Percentiles rank a stretch among this genome's conserved stretches.
Conservation (phyloP, 2,113 vertebrate species). For the Bubo scandiacus region DNA sequence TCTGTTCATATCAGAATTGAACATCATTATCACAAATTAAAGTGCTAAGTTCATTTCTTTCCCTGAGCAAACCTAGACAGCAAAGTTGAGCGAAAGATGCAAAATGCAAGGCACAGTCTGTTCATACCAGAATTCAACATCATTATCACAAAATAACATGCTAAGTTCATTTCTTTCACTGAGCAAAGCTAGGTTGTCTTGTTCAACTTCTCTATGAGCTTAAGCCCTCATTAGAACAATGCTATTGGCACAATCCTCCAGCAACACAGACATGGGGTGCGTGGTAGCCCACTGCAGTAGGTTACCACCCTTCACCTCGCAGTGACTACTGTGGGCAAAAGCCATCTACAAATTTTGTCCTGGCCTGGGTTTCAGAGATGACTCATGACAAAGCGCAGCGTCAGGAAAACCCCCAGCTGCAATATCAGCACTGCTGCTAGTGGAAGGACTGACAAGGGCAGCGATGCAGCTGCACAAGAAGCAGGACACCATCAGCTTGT, state of each 20-base stretch:
- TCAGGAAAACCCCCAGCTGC: background rate
- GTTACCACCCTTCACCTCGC: background rate
- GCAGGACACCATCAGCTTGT: background rate
- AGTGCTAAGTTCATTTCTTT: background rate
- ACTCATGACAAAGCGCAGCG: rapidly evolving
- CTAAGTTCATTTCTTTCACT: background rate
- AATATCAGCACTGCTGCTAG: background rate
- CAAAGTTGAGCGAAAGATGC: background rate
- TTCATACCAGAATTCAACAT: background rate
- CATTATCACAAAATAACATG: background rate
- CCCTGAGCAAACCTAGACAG: background rate
- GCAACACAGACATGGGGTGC: rapidly evolving
- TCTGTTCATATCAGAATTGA: background rate
- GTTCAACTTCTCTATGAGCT: background rate
- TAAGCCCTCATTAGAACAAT: background rate
- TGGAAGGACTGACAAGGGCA: background rate
- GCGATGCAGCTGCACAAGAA: background rate
- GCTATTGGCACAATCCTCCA: background rate
- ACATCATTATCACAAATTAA: background rate
- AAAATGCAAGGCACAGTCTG: background rate
- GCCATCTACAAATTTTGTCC: background rate
- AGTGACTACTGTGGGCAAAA: background rate
- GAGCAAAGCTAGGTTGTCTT: background rate
- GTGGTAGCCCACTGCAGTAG: background rate
- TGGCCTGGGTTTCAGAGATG: background rate